These are phyloP conservation scores for Lacerta bilineata DNA, from an alignment of 2,797 vertebrate genomes.

Conservation along the genomic window DNA sequence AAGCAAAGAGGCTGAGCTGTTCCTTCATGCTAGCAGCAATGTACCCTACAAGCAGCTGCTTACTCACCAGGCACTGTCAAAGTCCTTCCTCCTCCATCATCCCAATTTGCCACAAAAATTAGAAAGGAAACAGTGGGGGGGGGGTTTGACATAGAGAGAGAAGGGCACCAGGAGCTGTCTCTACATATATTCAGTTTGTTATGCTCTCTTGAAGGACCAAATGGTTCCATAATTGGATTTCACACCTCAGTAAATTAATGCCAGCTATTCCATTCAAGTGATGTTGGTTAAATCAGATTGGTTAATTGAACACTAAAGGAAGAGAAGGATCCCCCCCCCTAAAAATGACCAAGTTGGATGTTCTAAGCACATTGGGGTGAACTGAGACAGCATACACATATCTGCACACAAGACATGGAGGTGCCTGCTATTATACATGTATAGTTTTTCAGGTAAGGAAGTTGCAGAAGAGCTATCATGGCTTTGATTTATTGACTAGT, in stretches of 20 bases:
- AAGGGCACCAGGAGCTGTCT: not conserved
- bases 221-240: constrained; percentile 40
- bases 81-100: not conserved
- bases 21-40: not conserved
- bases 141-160: not conserved
- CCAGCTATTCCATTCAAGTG: constrained; percentile 23
- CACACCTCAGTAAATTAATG: constrained; percentile 34
- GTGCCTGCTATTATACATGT: no score
- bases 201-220: constrained; percentile 12
- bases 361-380: not conserved
- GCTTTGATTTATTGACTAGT: not conserved
- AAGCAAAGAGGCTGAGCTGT: not conserved
- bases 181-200: constrained; percentile 14
- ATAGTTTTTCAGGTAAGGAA: no score
- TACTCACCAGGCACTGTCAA: not conserved
- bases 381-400: not conserved
- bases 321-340: not conserved
- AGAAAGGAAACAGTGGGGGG: not conserved
- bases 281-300: constrained; percentile 7
- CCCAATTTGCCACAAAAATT: not conserved
- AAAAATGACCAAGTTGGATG: constrained; percentile 2
- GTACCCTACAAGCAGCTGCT: not conserved
- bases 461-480: not conserved
- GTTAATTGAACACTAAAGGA: constrained; percentile 2
- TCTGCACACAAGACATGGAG: not conserved